These are phyloP conservation scores for Pogoniulus pusillus DNA, from an alignment of 2,797 vertebrate species.

Conservation along the genomic window DNA sequence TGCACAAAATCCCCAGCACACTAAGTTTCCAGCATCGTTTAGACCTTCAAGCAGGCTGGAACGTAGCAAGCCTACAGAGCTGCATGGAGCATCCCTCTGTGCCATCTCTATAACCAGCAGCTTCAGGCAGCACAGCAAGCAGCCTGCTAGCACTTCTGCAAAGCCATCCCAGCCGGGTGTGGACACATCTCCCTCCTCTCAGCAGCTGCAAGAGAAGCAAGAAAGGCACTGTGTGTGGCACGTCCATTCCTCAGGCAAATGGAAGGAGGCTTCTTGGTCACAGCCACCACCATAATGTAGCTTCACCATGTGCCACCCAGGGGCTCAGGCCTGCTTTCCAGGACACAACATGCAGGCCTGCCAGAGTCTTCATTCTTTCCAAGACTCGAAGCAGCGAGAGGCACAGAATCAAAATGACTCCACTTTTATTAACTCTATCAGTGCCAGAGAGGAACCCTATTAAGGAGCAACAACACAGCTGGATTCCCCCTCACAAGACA, in stretches of 20 bases:
- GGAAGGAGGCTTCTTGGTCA: not conserved
- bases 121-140: not conserved
- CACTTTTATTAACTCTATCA: constrained; percentile 26
- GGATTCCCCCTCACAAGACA: not conserved
- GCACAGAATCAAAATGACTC: constrained; percentile 18
- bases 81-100: not conserved
- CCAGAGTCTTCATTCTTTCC: constrained; percentile 2
- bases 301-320: not conserved
- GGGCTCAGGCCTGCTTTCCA: constrained; percentile 35
- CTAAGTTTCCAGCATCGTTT: not conserved
- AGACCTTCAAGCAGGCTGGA: constrained; percentile 17
- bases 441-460: not conserved
- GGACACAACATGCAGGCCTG: not conserved
- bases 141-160: not conserved
- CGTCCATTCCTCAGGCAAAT: not conserved
- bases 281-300: not conserved
- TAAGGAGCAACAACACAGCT: not conserved
- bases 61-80: not conserved
- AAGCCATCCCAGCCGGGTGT: not conserved
- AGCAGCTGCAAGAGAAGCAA: not conserved
- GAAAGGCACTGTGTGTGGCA: not conserved
- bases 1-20: not conserved
- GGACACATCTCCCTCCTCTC: not conserved
- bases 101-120: not conserved
- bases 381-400: not conserved